phyloP scores from a whole-genome alignment of 1,140 invertebrate genomes.

The Conus betulinus region DNA sequence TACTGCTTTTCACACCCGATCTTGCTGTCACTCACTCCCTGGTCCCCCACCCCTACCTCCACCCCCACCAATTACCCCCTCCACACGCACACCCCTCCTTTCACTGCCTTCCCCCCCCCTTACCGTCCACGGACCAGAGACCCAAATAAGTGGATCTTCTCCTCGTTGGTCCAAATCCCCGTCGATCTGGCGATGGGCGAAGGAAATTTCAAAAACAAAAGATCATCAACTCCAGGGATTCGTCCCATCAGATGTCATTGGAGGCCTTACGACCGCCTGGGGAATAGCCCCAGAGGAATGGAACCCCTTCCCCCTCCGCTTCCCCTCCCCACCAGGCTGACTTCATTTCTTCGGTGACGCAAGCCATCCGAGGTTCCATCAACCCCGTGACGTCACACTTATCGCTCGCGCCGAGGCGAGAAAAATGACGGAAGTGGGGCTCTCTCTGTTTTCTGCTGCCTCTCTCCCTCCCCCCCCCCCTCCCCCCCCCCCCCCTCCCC shows the following conservation, averaged over 20 bases:
- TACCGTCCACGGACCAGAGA: not conserved
- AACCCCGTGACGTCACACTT: slow-evolving; percentile 15
- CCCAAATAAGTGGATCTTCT: slow-evolving; percentile 1
- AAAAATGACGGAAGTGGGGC: slow-evolving; percentile 21
- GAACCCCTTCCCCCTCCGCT: not conserved
- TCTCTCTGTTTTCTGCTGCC: not conserved
- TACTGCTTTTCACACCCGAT: not conserved
- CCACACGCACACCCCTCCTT: not conserved
- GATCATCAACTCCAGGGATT: slow-evolving; percentile 19
- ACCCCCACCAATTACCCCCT: not conserved
- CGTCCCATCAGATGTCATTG: slow-evolving; percentile 15
- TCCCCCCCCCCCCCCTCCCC: not conserved
- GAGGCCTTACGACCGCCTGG: slow-evolving; percentile 7
- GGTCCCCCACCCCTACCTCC: not conserved
- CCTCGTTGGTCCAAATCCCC: not conserved
- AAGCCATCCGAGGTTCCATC: not conserved
- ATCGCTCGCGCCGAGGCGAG: not conserved
- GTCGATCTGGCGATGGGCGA: not conserved
- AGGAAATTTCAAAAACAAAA: slow-evolving; percentile 15
- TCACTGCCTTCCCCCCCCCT: not conserved
- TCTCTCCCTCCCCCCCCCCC: not conserved
- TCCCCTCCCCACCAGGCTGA: not conserved
- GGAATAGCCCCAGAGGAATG: not conserved
- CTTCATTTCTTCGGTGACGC: slow-evolving; percentile 20
- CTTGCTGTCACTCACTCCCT: not conserved